Conservation (phyloP, 2,113 vertebrate genomes). For the Arvicanthis niloticus region DNA sequence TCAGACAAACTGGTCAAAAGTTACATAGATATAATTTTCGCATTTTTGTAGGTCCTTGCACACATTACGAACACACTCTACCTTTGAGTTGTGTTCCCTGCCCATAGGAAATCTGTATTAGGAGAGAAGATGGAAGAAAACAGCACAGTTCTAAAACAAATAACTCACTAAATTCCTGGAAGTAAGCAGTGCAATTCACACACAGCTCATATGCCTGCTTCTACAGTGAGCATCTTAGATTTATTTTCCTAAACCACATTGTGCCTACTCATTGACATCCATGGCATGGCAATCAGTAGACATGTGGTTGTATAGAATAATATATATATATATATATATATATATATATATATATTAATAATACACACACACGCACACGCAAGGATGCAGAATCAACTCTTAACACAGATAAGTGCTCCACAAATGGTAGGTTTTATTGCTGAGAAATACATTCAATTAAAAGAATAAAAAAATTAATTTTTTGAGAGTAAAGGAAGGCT, state of each 20-base stretch:
- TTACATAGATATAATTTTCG: neutral
- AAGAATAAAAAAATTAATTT: conserved; percentile 57
- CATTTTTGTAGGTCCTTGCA: neutral
- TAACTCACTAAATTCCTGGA: neutral
- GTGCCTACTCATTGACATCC: neutral
- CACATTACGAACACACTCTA: neutral
- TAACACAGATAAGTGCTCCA: conserved; percentile 41
- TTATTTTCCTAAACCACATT: neutral
- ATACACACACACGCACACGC: neutral
- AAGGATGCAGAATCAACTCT: neutral
- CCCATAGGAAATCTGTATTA: neutral
- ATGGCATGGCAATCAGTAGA: neutral
- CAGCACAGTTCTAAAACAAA: neutral
- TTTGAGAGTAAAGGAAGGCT: conserved; percentile 45
- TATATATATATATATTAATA: too few species aligned
- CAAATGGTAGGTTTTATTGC: conserved; percentile 23
- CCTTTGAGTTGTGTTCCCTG: neutral
- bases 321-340: neutral
- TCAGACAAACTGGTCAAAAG: neutral
- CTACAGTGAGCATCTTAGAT: neutral
- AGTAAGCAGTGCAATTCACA: neutral
- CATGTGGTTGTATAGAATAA: neutral
- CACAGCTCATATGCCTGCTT: neutral
- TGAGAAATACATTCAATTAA: conserved; percentile 55
- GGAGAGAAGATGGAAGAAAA: neutral